Evolutionary conservation across 2,888 invertebrate species (phyloP), one percentile per base, ranked within the genome.

Genomic region (Polydrusus pterygomalis): DNA sequence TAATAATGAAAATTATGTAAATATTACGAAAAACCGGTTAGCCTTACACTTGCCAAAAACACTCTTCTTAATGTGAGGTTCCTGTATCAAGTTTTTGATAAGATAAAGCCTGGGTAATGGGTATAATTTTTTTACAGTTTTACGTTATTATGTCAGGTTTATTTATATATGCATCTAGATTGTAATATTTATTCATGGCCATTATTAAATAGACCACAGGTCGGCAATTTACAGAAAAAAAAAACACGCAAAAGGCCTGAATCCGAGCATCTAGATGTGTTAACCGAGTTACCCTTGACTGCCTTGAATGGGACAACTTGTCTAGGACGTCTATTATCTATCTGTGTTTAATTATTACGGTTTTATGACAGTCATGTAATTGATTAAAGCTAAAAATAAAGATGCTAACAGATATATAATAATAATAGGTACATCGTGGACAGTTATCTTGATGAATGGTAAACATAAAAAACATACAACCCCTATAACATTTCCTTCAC

Each of bases 1-100:
- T 71, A 76, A 74, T 77, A 60, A 65, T 77, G 70, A 77, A 73
- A 76, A 70, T 70, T 78, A 79, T 79, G 79, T 75, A 78, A 79
- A 79, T 78, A 71, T 71, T 70, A 62, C 58, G 65, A 47, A 49
- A 71, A 79, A 78, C 78, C 70, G 77, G 79, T 79, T 78, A 67
- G 54, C 67, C 49, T 74, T 69, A 72, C 56, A 71, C 71, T 74
- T 77, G 77, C 77, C 74, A 77, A 77, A 78, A 70, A 70, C 70
- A 56, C 25, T 47, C 45, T 70, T 63, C 64, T 45, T 49, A 67
- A 67, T 67, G 60, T 60, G 34, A 72, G 54, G 64, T 63, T 54
- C 68, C 20, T 60, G n/a, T 40, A 68, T 74, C 45, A 64, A 60
- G 17, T 43, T 67, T 43, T 34, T 74, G 75, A 77, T 77, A 77